Base-by-base conservation (phyloP, 2,888 invertebrate species). In the Tineola bisselliella region DNA sequence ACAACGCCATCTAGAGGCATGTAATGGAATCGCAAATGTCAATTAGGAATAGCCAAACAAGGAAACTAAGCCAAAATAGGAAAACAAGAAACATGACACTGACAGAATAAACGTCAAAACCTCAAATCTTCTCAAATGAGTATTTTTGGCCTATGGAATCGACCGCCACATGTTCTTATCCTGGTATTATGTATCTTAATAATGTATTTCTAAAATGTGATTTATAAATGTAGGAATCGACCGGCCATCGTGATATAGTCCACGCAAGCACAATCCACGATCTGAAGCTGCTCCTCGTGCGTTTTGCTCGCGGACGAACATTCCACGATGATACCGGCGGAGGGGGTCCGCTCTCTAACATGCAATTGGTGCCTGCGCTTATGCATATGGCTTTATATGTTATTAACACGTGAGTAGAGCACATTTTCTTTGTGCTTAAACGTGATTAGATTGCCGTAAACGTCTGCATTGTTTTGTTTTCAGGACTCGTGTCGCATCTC, bases 271-370 rank as follows among this genome's bases (percentile, higher is more conserved):
- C 96, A 1, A 90, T 97, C 63, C 98, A 98, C 81, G 98, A 98
- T 81, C 84, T 98, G 67, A 98, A 99, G 84, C 87, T 98, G 67
- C 84, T 98, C 62, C 81, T 99, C 63, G 76, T 94, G 69, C 89
- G 97, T 62, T 98, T 98, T 84, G 95, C 98, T 0, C 93, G 94
- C 78, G 98, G 97, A 69, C 95, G 95, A 75, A 95, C 96, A 64
- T 99, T 99, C 89, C 97, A 98, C 77, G 97, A 97, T 76, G 98
- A 99, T 83, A 96, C 97, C 1, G 98, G 98, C 15, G 99, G 97
- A 66, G 97, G 97, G 69, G 98, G 98, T 0, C 95, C 97, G 12
- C 96, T 98, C 73, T 97, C 97, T 65, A 98, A 98, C 86, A 94
- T 98, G 93, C 97, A 98, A 84, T 92, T 99, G 70, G 91, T 98